Percentiles rank a stretch among this genome's conserved stretches.
These are phyloP conservation scores for Varanus komodoensis DNA, from an alignment of 2,113 vertebrate species.

Conservation along the genomic window DNA sequence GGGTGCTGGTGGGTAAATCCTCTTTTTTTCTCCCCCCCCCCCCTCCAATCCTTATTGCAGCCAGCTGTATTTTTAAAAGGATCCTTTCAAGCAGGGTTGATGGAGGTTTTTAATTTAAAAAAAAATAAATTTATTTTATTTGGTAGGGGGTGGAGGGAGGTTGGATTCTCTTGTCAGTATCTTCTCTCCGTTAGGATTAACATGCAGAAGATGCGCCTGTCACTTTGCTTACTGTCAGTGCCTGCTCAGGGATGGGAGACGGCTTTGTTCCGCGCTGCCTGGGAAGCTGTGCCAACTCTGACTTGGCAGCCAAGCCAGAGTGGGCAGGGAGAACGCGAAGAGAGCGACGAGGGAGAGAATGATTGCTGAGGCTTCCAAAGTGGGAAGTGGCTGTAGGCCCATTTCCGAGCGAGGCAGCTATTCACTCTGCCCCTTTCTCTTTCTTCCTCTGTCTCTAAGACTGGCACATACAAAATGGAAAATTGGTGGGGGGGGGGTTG, in stretches of 20 bases:
- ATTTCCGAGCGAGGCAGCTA: constrained; percentile 46
- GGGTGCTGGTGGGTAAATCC: constrained; percentile 58
- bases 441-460: constrained; percentile 50
- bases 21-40: neutral
- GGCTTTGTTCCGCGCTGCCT: constrained; percentile 72
- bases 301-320: constrained; percentile 67
- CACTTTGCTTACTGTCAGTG: constrained; percentile 74
- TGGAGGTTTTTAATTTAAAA: neutral
- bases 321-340: constrained; percentile 64
- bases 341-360: constrained; percentile 57
- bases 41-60: constrained; percentile 4
- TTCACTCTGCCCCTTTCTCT: constrained; percentile 44
- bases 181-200: constrained; percentile 67
- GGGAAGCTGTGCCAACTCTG: constrained; percentile 72
- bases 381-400: constrained; percentile 71
- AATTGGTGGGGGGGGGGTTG: constrained; percentile 50
- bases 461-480: constrained; percentile 73
- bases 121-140: neutral
- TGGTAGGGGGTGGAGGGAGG: neutral
- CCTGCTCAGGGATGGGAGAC: constrained; percentile 70
- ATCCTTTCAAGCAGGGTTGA: constrained; percentile 34
- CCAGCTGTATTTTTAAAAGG: constrained; percentile 49
- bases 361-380: constrained; percentile 54
- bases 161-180: constrained; percentile 21
- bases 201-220: constrained; percentile 75